Evolutionary conservation across 2,113 vertebrate species (phyloP), one percentile per base, ranked within the genome.

Genomic region (Toxotes chatareus): DNA sequence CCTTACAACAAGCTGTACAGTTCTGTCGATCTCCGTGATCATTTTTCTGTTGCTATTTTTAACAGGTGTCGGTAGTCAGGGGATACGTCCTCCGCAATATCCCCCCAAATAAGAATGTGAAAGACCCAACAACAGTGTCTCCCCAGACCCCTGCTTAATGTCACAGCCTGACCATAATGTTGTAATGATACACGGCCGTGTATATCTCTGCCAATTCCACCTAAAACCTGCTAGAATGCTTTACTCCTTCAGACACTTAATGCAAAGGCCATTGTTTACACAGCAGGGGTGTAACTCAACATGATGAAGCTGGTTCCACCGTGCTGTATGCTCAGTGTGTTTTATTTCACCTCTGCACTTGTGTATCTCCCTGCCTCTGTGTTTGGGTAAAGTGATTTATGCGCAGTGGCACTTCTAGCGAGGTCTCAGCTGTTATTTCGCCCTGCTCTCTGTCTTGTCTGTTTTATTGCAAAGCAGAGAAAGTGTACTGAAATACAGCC

Each of bases 361-460:
- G 76, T 85, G 78, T 73, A 51, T 47, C 14, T 44, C 47, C 12
- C 38, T 63, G 80, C 66, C 32, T 55, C 51, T 14, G 56, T 87
- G 84, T 91, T 85, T 87, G 76, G 32, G 51, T 73, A 51, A 72
- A 16, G 61, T 60, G 86, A 91, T 90, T 92, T 74, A 91, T 79
- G 64, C 9, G 16, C 7, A n/a, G 69, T 63, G 68, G 64, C 83
- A 64, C 42, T 23, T 53, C 16, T 2, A 38, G 49, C 27, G 21
- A 86, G 80, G 76, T 21, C 80, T 76, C 80, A 40, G 75, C 2
- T 73, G 85, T 78, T 73, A 64, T 78, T 81, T 61, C 53, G 67
- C 2, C 44, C 59, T 7, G 40, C 40, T 72, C 17, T 56, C 42
- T 7, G 59, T 73, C 88, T 74, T 65, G 40, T 76, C 70, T 55